Conservation (phyloP, 2,797 vertebrate species). For the Mionectes olivaceus region DNA sequence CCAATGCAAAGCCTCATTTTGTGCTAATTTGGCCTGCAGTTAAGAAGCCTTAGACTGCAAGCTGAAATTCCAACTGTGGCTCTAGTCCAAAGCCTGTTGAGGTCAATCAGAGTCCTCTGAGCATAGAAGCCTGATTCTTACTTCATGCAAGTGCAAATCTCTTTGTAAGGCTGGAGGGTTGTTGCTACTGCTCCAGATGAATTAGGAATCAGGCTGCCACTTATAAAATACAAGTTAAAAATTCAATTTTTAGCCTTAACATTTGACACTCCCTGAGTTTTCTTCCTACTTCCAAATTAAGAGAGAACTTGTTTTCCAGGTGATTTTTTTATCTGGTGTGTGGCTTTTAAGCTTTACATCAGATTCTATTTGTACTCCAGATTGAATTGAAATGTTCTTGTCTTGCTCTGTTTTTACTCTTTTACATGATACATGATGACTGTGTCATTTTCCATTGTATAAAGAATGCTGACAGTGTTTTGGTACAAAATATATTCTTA, state of each 20-base stretch:
- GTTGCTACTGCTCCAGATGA: background rate
- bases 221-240: background rate
- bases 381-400: constrained; percentile 63
- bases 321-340: constrained; percentile 24
- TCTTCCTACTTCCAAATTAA: constrained; percentile 7
- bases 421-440: constrained; percentile 74
- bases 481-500: constrained; percentile 77
- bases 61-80: constrained; percentile 68
- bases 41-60: constrained; percentile 62
- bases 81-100: constrained; percentile 59
- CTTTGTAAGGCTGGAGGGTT: background rate
- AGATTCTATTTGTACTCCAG: constrained; percentile 74
- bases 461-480: constrained; percentile 81
- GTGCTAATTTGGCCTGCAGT: constrained; percentile 53
- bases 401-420: constrained; percentile 76
- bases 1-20: constrained; percentile 58
- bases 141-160: constrained; percentile 44
- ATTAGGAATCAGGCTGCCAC: background rate
- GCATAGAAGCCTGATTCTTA: constrained; percentile 52
- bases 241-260: constrained; percentile 40
- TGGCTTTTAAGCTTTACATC: constrained; percentile 74
- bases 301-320: constrained; percentile 21
- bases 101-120: constrained; percentile 54
- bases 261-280: background rate
- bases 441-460: constrained; percentile 77